Evolutionary conservation across 2,797 vertebrate species (phyloP).

Genomic region (Buphagus erythrorhynchus): DNA sequence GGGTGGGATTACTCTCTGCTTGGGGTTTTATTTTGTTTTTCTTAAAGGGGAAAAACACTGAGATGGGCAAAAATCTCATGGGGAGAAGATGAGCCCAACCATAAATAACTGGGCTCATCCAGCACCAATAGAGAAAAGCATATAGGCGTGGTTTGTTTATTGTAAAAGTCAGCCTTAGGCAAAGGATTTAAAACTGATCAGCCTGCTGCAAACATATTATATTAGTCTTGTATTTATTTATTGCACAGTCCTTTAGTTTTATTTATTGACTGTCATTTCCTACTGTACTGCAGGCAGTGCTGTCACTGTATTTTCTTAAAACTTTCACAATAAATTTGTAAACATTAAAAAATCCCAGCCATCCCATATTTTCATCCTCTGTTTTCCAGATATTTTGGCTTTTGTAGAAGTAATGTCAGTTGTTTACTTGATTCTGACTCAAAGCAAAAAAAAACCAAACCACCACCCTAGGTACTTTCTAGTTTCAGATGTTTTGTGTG

Average conservation of each 20-base stretch:
- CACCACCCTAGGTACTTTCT: conserved; percentile 23
- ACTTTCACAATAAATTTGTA: conserved; percentile 49
- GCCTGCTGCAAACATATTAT: neutral
- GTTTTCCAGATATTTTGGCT: neutral
- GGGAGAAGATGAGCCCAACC: neutral
- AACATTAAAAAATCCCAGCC: neutral
- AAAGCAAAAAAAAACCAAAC: neutral
- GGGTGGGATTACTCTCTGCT: neutral
- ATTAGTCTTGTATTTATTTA: conserved; percentile 56
- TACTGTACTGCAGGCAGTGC: conserved; percentile 39
- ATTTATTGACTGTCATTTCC: conserved; percentile 56
- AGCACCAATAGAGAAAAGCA: neutral
- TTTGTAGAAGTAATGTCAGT: neutral
- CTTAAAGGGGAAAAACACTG: neutral
- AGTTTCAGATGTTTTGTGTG: conserved; percentile 45
- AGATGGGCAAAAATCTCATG: neutral
- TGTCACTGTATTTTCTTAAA: conserved; percentile 62
- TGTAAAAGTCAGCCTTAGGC: conserved; percentile 40
- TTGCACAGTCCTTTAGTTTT: conserved; percentile 44
- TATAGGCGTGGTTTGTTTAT: conserved; percentile 31
- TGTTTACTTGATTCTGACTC: conserved; percentile 22
- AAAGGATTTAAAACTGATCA: conserved; percentile 57
- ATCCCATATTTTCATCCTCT: conserved; percentile 1
- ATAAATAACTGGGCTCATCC: neutral
- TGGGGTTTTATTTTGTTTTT: neutral